These are phyloP conservation scores for Heliconius hortense DNA, from an alignment of 2,888 invertebrate genomes.

Conservation along the genomic window DNA sequence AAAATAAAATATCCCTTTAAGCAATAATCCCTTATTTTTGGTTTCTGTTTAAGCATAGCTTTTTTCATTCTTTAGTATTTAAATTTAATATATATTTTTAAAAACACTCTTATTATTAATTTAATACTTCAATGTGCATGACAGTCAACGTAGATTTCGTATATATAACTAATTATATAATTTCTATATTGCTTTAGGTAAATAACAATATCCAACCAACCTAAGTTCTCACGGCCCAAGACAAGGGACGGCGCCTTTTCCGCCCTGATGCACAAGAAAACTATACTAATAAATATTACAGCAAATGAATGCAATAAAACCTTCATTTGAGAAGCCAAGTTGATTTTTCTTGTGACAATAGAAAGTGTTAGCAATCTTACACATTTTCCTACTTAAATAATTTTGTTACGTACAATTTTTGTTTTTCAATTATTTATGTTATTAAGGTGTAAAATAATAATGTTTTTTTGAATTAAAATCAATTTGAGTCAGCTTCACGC, in stretches of 20 bases:
- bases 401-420: neutral
- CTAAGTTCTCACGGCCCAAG: conserved; percentile 62
- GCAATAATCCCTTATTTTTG: no score
- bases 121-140: no score
- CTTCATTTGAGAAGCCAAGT: neutral
- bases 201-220: conserved; percentile 47
- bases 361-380: neutral
- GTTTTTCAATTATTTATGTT: no score
- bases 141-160: no score
- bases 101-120: no score
- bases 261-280: conserved; percentile 55
- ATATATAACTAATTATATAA: neutral
- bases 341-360: neutral
- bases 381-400: neutral
- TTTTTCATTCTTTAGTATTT: no score
- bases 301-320: conserved; percentile 7
- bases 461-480: no score
- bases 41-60: no score
- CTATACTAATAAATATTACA: conserved; percentile 22
- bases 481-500: no score
- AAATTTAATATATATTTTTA: neutral
- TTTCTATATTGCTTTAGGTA: neutral
- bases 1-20: no score
- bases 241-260: conserved; percentile 64
- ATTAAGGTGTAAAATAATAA: no score